Base-by-base conservation (phyloP, 2,797 vertebrate species). In the Nyctalus aviator region DNA sequence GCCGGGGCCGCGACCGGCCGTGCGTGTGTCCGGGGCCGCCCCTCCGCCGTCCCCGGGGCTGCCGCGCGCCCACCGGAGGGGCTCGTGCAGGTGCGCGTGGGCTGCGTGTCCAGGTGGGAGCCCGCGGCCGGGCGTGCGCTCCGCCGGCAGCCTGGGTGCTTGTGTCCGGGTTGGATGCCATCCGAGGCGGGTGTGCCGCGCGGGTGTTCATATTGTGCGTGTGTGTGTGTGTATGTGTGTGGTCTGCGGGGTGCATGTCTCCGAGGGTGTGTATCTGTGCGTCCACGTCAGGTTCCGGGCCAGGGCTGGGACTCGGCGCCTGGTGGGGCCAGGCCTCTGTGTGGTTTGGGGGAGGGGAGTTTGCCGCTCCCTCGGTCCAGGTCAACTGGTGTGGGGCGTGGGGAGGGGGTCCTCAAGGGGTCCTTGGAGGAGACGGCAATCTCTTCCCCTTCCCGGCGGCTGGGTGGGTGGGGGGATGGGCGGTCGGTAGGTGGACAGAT, bases 31-130 rank as follows among this genome's bases (percentile, higher is more conserved):
- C 44, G 79, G 68, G 84, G 57, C 86, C 5, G 89, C 64, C 84
- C 72, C 83, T 79, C 90, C 82, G 88, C 27, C 84, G 93, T 82
- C 91, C 81, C 72, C 84, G 92, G 94, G 95, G 94, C 95, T 81
- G 94, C 71, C 79, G 94, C 84, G 88, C 77, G 90, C 93, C 93
- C 94, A 75, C 91, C 93, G 62, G 88, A 97, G 95, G 94, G 93
- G 95, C 95, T 90, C 93, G 95, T 95, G 97, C 97, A 97, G 96
- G 97, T 97, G 97, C 90, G 95, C 96, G 97, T 96, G 97, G 97
- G 97, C 86, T 91, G 97, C 92, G 95, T 88, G 95, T 88, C 95
- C 97, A 96, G 97, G 97, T 97, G 95, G 88, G 92, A 66, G 87
- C 84, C 53, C 59, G n/a, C 69, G 32, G 76, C 76, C 81, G 55